These are phyloP conservation scores for Nowickia ferox DNA, from an alignment of 2,888 invertebrate species.

Conservation along the genomic window DNA sequence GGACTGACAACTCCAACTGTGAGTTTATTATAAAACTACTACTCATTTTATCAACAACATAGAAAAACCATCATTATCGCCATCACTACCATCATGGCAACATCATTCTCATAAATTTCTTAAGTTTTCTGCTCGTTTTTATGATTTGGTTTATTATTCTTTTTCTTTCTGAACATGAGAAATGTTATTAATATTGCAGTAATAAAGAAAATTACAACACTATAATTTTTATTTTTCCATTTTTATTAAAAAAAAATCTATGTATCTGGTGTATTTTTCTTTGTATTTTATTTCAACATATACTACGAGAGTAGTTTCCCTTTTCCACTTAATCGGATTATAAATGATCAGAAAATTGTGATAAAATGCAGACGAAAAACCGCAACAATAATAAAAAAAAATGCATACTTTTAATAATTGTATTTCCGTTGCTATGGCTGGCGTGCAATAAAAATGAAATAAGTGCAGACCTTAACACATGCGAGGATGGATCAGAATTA, in stretches of 20 bases:
- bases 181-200: conserved; percentile 60
- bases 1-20: conserved; percentile 61
- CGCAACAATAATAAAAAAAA: conserved; percentile 36
- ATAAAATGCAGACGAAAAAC: conserved; percentile 59
- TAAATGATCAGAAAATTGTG: conserved; percentile 61
- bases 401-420: conserved; percentile 29
- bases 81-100: conserved; percentile 34
- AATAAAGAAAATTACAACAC: conserved; percentile 66
- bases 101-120: conserved; percentile 38
- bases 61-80: conserved; percentile 35
- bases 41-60: conserved; percentile 28
- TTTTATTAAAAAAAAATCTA: neutral
- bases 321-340: conserved; percentile 65
- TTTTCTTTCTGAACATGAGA: conserved; percentile 19
- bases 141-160: neutral
- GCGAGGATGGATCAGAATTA: neutral
- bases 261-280: neutral
- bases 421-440: conserved; percentile 5
- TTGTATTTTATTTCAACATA: neutral
- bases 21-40: conserved; percentile 44
- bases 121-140: conserved; percentile 1
- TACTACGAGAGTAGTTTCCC: conserved; percentile 15
- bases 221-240: conserved; percentile 27
- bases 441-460: conserved; percentile 1
- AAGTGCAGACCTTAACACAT: neutral